Evolutionary conservation across 2,113 vertebrate species (phyloP), one percentile per base, ranked within the genome.

Genomic region (Aspiorhynchus laticeps): DNA sequence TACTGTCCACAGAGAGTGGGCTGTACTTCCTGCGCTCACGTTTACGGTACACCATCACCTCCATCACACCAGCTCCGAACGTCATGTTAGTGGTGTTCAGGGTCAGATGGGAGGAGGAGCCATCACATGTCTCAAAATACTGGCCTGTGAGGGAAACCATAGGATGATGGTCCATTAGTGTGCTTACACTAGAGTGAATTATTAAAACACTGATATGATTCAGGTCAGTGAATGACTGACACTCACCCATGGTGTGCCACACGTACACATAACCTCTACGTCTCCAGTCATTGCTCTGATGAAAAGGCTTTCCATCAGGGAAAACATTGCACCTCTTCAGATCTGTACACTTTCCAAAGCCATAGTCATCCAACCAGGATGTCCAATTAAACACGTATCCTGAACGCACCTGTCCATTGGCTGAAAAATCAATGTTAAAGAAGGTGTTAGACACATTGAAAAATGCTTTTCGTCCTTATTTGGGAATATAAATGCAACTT

Each of bases 301-400:
- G 96, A 89, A 99, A 98, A 26, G 96, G 95, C 89, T 87, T 96
- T 53, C 97, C 96, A 0, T 99, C 97, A 0, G 98, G 98, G 87
- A 98, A 99, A 53, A 95, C 87, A 0, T 96, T 92, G 59, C 95
- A 94, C 36, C 89, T 94, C 28, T 77, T 89, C 1, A 90, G 79
- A 84, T 94, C 65, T 0, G 87, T 86, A 67, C 94, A 95, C 77
- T 95, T 96, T 84, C 93, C 95, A 90, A 93, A 94, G 78, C 91
- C 92, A 0, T 95, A 95, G 78, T 91, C 95, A n/a, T 97, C 94
- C 2, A 94, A 86, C 96, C 96, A 97, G 41, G 95, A 94, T 2
- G 96, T 97, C 97, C 96, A 97, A 92, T 97, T 97, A 90, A 97
- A 97, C 63, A 97, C 95, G 0, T 91, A 92, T 0, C 93, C 94